phyloP scores from a whole-genome alignment of 1,140 invertebrate species.

The Rhagoletis zephyria region DNA sequence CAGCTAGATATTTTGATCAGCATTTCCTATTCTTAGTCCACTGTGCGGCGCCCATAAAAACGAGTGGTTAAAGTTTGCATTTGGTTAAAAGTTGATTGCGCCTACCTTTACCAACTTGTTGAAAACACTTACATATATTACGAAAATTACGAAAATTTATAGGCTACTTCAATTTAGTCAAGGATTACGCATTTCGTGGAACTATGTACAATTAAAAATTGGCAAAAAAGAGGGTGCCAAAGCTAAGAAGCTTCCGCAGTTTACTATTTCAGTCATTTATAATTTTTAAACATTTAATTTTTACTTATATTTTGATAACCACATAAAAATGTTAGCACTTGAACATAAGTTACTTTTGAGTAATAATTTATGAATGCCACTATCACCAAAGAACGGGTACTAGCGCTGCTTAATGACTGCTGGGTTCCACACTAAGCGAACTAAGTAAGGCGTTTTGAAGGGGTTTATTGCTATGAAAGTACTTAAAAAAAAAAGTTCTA shows the following conservation, averaged over 20 bases:
- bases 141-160: background rate
- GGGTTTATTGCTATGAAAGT: background rate
- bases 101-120: too few relatives aligned
- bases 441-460: background rate
- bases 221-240: background rate
- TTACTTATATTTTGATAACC: background rate
- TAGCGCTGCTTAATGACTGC: background rate
- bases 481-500: background rate
- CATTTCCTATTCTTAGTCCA: too few relatives aligned
- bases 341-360: background rate
- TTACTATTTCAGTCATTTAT: background rate
- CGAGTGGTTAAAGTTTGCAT: too few relatives aligned
- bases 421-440: background rate
- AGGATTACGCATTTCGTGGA: background rate
- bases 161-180: background rate
- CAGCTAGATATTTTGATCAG: too few relatives aligned
- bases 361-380: slow-evolving; percentile 36
- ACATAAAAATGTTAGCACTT: background rate
- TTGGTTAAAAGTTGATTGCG: too few relatives aligned
- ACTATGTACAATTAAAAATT: background rate
- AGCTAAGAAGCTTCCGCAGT: background rate
- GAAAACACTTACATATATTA: too few relatives aligned
- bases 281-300: too few relatives aligned
- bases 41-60: too few relatives aligned
- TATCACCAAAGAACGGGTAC: background rate